phyloP scores from a whole-genome alignment of 2,797 vertebrate species.

The Poliocrania exsul region DNA sequence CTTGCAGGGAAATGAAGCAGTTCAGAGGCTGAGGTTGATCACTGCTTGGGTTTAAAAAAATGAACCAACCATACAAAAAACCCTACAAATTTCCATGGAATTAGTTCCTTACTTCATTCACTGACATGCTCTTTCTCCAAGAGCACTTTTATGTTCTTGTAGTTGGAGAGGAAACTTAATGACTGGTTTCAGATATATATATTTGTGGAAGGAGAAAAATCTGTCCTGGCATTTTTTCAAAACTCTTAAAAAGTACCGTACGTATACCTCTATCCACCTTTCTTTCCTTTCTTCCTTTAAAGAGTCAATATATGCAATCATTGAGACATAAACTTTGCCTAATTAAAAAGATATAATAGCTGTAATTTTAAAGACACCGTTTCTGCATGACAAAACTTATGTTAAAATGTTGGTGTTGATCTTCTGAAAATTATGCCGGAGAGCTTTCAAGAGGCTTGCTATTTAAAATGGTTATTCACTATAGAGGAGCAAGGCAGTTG shows the following conservation, averaged over 20 bases:
- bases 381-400: background rate
- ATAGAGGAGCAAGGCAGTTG: background rate
- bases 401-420: background rate
- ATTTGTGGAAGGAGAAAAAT: background rate
- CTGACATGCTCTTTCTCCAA: background rate
- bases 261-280: background rate
- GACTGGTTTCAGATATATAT: background rate
- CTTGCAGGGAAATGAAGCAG: slow-evolving; percentile 38
- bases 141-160: background rate
- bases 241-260: background rate
- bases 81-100: background rate
- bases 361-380: background rate
- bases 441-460: background rate
- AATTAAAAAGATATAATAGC: background rate
- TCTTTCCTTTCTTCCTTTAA: background rate
- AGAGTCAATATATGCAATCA: background rate
- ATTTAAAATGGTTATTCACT: background rate
- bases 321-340: background rate
- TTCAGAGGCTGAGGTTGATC: background rate
- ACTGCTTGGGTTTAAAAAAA: background rate
- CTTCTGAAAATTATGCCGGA: background rate
- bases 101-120: background rate
- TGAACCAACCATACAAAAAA: background rate
- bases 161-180: background rate
- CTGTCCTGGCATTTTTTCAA: slow-evolving; percentile 8